Percentiles rank a stretch among this genome's conserved stretches.
phyloP scores from a whole-genome alignment of 2,888 invertebrate species.

The Cosmorhoe ocellata region DNA sequence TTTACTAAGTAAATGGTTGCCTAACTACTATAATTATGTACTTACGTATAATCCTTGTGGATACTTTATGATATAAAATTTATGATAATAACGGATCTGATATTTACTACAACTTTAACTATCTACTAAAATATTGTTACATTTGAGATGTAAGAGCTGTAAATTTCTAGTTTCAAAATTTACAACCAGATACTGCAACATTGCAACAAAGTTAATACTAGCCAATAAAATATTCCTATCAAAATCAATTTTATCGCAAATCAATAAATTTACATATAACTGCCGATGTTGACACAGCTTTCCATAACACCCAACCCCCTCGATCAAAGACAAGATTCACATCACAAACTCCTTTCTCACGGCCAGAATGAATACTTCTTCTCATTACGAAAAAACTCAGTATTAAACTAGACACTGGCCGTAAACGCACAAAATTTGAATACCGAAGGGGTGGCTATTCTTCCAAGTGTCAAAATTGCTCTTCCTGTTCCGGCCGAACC shows the following conservation, averaged over 20 bases:
- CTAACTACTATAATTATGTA: no score
- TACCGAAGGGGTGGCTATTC: conserved; percentile 73
- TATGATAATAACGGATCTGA: no score
- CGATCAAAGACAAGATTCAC: conserved; percentile 66
- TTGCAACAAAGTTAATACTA: conserved; percentile 27
- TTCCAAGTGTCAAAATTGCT: conserved; percentile 80
- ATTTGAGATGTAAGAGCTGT: no score
- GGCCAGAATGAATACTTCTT: conserved; percentile 46
- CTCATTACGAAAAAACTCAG: conserved; percentile 52
- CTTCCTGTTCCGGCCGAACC: conserved; percentile 64
- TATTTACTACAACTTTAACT: no score
- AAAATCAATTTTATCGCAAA: conserved; percentile 44
- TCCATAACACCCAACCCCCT: conserved; percentile 71
- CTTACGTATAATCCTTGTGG: no score
- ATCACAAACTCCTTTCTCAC: conserved; percentile 54
- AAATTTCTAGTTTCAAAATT: no score
- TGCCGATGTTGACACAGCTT: conserved; percentile 77
- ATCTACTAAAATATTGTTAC: no score
- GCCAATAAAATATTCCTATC: conserved; percentile 29
- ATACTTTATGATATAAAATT: no score
- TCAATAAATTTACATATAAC: conserved; percentile 68
- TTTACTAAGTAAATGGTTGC: no score
- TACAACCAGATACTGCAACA: no score
- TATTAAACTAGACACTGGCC: conserved; percentile 62
- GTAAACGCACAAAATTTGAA: conserved; percentile 70